Conservation (phyloP, 2,113 vertebrate genomes). For the Drymodes brunneopygia region DNA sequence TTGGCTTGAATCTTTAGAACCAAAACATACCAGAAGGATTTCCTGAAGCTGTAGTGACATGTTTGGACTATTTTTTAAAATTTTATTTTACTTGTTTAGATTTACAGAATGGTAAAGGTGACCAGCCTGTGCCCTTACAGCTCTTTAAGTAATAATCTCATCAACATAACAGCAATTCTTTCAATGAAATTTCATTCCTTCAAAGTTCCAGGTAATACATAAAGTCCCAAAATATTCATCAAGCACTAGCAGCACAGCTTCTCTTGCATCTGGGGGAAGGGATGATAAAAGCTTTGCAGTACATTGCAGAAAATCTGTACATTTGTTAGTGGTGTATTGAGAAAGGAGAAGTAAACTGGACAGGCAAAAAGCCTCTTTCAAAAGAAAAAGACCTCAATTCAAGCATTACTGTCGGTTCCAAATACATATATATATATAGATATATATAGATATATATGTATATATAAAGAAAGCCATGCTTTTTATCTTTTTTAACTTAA, state of each 20-base stretch:
- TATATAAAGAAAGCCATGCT: not conserved
- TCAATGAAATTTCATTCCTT: not conserved
- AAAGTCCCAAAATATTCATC: not conserved
- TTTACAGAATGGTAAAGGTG: not conserved
- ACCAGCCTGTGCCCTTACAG: not conserved
- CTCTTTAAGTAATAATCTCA: not conserved
- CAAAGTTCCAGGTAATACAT: not conserved
- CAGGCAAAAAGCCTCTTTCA: not conserved
- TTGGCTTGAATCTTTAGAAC: not conserved
- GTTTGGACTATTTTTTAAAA: not conserved
- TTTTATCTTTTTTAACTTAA: not conserved
- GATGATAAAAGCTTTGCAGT: not conserved
- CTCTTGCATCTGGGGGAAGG: not conserved
- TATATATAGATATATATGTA: not conserved
- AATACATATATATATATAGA: not conserved
- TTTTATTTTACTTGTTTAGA: not conserved
- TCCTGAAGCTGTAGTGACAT: not conserved
- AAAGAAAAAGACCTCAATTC: not conserved
- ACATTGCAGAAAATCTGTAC: not conserved
- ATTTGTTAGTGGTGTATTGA: not conserved
- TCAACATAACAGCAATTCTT: not conserved
- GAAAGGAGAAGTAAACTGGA: not conserved
- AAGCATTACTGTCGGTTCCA: not conserved
- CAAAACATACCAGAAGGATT: not conserved
- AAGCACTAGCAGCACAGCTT: not conserved